A percentile compares a stretch with the other conserved stretches of the same genome.
Conservation (phyloP, 2,797 vertebrate genomes). For the Xerus rutilus region DNA sequence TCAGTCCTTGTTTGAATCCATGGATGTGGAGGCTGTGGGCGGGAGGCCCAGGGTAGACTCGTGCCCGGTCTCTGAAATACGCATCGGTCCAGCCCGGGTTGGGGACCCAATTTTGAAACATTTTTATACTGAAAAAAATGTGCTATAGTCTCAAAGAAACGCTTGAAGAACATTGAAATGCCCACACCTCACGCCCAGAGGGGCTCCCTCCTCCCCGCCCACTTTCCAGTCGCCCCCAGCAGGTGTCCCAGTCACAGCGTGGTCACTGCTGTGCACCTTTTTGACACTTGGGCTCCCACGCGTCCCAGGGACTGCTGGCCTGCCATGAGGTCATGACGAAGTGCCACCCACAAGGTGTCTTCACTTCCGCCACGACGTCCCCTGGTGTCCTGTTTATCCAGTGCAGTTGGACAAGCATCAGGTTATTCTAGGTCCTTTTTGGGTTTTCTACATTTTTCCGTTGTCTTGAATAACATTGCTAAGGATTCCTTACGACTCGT, state of each 20-base stretch:
- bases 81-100: neutral
- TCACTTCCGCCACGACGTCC: neutral
- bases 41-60: neutral
- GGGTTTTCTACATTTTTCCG: neutral
- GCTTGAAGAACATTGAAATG: neutral
- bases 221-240: too few relatives aligned
- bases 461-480: neutral
- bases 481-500: neutral
- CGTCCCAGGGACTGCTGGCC: too few relatives aligned
- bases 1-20: neutral
- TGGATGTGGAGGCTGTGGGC: neutral
- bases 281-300: neutral
- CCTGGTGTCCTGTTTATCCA: too few relatives aligned
- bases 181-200: neutral
- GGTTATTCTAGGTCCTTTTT: neutral
- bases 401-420: neutral
- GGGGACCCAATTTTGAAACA: too few relatives aligned
- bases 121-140: neutral
- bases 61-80: neutral
- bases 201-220: rapidly evolving
- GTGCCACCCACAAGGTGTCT: neutral
- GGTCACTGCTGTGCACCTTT: rapidly evolving
- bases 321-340: neutral
- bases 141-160: neutral
- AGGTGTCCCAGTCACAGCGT: too few relatives aligned